phyloP scores from a whole-genome alignment of 2,797 vertebrate species.

The Acanthopagrus latus region DNA sequence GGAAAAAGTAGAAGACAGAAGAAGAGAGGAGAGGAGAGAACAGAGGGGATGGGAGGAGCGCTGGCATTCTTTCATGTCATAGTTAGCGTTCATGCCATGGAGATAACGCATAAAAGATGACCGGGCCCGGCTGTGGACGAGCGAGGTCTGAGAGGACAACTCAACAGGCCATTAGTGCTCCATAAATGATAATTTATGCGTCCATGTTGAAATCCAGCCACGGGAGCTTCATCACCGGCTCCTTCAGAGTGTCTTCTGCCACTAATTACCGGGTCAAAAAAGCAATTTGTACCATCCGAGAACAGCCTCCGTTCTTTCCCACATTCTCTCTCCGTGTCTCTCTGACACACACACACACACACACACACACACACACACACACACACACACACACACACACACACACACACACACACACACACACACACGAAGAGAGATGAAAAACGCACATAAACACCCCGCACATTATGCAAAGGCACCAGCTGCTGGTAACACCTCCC shows the following conservation, averaged over 20 bases:
- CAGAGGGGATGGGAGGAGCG: constrained; percentile 53
- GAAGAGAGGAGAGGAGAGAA: constrained; percentile 12
- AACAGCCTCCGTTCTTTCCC: constrained; percentile 78
- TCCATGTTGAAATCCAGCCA: constrained; percentile 82
- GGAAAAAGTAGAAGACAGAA: constrained; percentile 3
- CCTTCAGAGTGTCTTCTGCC: constrained; percentile 82
- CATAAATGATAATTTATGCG: constrained; percentile 87
- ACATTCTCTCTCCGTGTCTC: constrained; percentile 43
- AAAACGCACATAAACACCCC: constrained; percentile 81
- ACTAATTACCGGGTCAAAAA: constrained; percentile 89
- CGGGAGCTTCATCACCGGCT: constrained; percentile 81
- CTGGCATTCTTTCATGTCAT: constrained; percentile 63
- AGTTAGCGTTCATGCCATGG: constrained; percentile 23
- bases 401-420: constrained; percentile 29
- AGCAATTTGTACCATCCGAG: constrained; percentile 87
- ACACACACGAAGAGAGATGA: constrained; percentile 34
- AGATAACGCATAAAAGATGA: constrained; percentile 62
- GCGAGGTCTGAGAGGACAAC: constrained; percentile 73
- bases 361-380: constrained; percentile 36
- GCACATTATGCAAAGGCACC: constrained; percentile 87
- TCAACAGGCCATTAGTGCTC: constrained; percentile 83
- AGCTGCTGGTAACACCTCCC: constrained; percentile 88
- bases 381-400: constrained; percentile 24
- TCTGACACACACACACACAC: constrained; percentile 22
- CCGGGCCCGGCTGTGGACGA: constrained; percentile 44